Base-by-base conservation (phyloP, 1,140 invertebrate genomes). In the Melitaea cinxia region DNA sequence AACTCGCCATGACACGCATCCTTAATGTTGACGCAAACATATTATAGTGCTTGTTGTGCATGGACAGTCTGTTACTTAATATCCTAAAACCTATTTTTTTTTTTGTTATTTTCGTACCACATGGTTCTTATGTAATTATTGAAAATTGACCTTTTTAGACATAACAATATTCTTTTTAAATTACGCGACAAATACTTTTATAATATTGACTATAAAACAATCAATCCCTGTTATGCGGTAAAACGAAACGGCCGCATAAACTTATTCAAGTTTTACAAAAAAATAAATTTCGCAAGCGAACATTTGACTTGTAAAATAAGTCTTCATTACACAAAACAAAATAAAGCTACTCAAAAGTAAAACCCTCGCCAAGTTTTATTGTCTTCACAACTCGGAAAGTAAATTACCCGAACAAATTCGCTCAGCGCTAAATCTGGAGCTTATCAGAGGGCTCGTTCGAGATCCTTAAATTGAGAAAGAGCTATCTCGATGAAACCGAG, bases 341-440 rank as follows among this genome's bases (percentile, higher is more conserved):
- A 82, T 80, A 78, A 83, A 77, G 70, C 77, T 74, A 77, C 75
- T 81, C 45, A 82, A 80, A 83, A 79, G 75, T 76, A 80, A 81
- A 77, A 70, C 70, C 71, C 45, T 52, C 72, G 73, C 75, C 72
- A 85, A 88, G 68, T 88, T 85, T 88, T 88, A 88, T 85, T 88
- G 82, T 88, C 81, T 86, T 86, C 78, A 74, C 80, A 88, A 86
- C 83, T 86, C 79, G 72, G 80, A 80, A 83, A 86, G 85, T 85
- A 86, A 88, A 88, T 88, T 88, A 83, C 82, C 74, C 82, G 81
- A 82, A 86, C 85, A 88, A 88, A 88, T 86, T 88, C 83, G 81
- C 78, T 83, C 80, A 81, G 74, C 83, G 79, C 80, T 87, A 86
- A 88, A 86, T 86, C 85, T 82, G 83, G 72, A 73, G 85, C 83